Conservation (phyloP, 2,888 invertebrate genomes). For the Brachypterus glaber region DNA sequence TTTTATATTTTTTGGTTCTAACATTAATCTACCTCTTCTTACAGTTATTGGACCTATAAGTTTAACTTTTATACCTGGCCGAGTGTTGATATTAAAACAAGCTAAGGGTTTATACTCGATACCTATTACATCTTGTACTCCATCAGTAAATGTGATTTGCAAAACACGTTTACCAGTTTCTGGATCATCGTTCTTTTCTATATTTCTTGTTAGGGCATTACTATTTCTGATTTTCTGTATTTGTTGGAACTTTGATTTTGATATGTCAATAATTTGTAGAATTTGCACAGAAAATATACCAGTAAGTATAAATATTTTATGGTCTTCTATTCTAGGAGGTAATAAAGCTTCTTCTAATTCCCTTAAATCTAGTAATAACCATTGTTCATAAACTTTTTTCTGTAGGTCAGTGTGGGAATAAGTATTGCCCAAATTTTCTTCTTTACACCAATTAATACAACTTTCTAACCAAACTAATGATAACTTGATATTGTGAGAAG, state of each 20-base stretch:
- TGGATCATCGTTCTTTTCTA: slow-evolving; percentile 47
- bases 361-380: slow-evolving; percentile 55
- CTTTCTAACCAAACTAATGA: slow-evolving; percentile 35
- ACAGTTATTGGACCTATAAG: slow-evolving; percentile 63
- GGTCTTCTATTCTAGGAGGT: slow-evolving; percentile 46
- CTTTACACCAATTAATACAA: slow-evolving; percentile 48
- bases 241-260: slow-evolving; percentile 42
- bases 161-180: slow-evolving; percentile 55
- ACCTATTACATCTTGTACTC: slow-evolving; percentile 56
- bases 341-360: slow-evolving; percentile 54
- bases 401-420: slow-evolving; percentile 45
- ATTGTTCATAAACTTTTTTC: slow-evolving; percentile 53
- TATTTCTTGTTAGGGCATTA: slow-evolving; percentile 40
- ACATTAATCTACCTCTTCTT: slow-evolving; percentile 56
- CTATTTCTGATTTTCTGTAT: slow-evolving; percentile 41
- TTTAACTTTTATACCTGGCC: slow-evolving; percentile 55
- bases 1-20: slow-evolving; percentile 51
- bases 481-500: slow-evolving; percentile 19
- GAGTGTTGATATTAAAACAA: slow-evolving; percentile 47
- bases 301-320: slow-evolving; percentile 39
- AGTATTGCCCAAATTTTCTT: slow-evolving; percentile 36
- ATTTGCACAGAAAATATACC: slow-evolving; percentile 56
- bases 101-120: slow-evolving; percentile 61
- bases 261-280: slow-evolving; percentile 51
- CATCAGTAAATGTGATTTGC: slow-evolving; percentile 64